phyloP scores from a whole-genome alignment of 1,140 invertebrate genomes.

The Monomorium pharaonis region DNA sequence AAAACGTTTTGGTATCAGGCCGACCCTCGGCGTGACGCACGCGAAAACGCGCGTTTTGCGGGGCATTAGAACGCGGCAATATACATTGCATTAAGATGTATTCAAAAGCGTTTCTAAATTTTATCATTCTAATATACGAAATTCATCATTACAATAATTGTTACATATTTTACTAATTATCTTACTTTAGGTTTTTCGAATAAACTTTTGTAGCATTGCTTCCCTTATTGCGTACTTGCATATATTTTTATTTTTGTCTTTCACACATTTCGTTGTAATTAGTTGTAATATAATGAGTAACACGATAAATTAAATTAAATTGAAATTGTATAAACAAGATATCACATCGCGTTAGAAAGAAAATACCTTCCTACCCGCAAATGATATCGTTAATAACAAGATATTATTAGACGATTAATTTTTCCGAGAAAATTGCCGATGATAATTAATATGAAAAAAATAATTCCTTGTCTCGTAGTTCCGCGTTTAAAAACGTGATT shows the following conservation, averaged over 20 bases:
- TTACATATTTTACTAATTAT: too few species aligned
- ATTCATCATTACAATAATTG: not conserved
- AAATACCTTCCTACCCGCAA: not conserved
- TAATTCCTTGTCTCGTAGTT: slow-evolving; percentile 18
- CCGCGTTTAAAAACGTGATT: not conserved
- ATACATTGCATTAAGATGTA: not conserved
- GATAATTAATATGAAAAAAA: not conserved
- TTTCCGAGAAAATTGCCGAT: not conserved
- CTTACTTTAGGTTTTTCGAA: too few species aligned
- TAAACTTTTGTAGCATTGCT: too few species aligned
- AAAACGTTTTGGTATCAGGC: slow-evolving; percentile 5
- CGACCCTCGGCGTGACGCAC: not conserved
- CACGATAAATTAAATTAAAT: too few species aligned
- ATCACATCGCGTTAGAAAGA: not conserved
- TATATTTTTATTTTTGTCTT: too few species aligned
- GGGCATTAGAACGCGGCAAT: not conserved
- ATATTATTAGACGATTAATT: not conserved
- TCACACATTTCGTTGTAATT: too few species aligned
- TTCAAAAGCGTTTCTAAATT: not conserved
- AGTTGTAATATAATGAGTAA: too few species aligned
- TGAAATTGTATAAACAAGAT: not conserved
- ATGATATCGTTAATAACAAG: not conserved
- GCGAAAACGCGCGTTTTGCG: not conserved
- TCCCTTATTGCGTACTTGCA: too few species aligned
- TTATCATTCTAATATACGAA: not conserved